These are phyloP conservation scores for Sinopyrophorus schimmeli DNA, from an alignment of 2,888 invertebrate species.

Conservation along the genomic window DNA sequence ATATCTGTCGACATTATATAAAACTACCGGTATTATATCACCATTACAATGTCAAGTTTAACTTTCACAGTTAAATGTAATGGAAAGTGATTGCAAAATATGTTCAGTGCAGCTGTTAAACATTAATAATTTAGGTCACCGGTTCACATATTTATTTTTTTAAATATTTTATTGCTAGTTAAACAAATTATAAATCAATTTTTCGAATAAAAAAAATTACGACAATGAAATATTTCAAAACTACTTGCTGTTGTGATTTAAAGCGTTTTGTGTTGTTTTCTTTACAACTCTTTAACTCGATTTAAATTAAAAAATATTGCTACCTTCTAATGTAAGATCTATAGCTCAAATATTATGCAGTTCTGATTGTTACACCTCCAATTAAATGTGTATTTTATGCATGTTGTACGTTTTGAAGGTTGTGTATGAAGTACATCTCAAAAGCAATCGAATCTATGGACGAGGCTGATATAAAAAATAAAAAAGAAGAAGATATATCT, in stretches of 20 bases:
- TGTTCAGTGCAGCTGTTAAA: neutral
- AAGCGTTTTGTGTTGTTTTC: too few species aligned
- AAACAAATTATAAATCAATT: too few species aligned
- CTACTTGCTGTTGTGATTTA: too few species aligned
- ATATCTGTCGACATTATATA: neutral
- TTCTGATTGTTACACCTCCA: too few species aligned
- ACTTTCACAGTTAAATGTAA: conserved; percentile 36
- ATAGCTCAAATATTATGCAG: too few species aligned
- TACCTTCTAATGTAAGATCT: too few species aligned
- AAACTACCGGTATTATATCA: conserved; percentile 22
- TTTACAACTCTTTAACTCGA: too few species aligned
- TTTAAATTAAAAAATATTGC: too few species aligned
- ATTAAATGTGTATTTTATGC: too few species aligned
- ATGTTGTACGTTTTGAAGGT: conserved; percentile 48
- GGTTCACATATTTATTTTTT: neutral
- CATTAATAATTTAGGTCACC: neutral
- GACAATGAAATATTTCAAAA: too few species aligned
- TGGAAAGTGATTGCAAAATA: conserved; percentile 25
- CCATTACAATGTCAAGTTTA: conserved; percentile 39
- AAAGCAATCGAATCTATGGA: conserved; percentile 59
- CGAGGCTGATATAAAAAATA: conserved; percentile 44
- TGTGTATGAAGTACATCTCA: conserved; percentile 62
- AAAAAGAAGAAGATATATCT: conserved; percentile 57
- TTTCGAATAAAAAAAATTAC: too few species aligned
- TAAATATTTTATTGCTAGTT: neutral